phyloP scores from a whole-genome alignment of 2,797 vertebrate genomes.

The Pseudotriccus pelzelni region DNA sequence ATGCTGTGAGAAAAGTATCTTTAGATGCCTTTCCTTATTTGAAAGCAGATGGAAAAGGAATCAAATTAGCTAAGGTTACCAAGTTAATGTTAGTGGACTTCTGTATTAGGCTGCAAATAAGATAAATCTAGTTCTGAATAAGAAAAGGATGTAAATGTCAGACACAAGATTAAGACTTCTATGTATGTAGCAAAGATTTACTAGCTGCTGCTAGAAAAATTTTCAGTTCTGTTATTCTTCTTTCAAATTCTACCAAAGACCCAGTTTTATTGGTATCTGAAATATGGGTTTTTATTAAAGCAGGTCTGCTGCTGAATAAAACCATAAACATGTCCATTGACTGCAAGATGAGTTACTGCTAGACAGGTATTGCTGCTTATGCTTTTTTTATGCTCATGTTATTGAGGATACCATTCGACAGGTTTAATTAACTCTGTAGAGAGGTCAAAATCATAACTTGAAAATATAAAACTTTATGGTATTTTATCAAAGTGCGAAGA shows the following conservation, averaged over 20 bases:
- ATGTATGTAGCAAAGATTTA: background rate
- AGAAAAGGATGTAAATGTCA: background rate
- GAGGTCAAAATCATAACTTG: background rate
- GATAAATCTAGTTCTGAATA: background rate
- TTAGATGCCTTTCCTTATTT: background rate
- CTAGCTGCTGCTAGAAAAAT: background rate
- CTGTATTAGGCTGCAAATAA: background rate
- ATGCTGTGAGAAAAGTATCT: background rate
- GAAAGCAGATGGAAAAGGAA: background rate
- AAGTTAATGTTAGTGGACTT: background rate
- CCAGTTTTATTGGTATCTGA: background rate
- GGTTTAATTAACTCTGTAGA: constrained; percentile 12
- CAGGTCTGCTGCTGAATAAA: background rate
- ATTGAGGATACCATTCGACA: background rate
- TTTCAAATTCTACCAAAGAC: background rate
- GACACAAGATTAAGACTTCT: background rate
- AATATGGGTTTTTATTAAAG: background rate
- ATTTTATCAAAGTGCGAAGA: background rate
- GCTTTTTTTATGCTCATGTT: background rate
- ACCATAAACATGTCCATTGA: background rate
- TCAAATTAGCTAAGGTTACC: background rate
- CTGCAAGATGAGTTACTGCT: background rate
- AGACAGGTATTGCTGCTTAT: background rate
- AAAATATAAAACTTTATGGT: background rate
- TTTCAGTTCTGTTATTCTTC: background rate